phyloP scores from a whole-genome alignment of 1,140 invertebrate genomes.

The Drosophila yakuba region DNA sequence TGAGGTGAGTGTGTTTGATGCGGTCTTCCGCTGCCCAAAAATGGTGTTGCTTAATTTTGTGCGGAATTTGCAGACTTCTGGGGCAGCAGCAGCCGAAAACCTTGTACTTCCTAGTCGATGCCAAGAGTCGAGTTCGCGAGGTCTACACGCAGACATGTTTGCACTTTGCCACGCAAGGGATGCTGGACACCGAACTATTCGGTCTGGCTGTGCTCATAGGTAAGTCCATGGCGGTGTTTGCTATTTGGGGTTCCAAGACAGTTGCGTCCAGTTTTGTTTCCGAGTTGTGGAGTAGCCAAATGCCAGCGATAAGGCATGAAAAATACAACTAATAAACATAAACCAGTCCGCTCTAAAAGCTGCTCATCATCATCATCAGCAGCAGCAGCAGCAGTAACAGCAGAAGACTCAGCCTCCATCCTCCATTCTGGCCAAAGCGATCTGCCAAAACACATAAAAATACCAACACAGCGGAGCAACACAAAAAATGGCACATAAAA shows the following conservation, averaged over 20 bases:
- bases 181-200: constrained; percentile 93
- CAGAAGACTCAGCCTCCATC: constrained; percentile 22
- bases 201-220: constrained; percentile 92
- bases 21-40: background rate
- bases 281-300: constrained; percentile 51
- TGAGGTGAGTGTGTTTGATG: constrained; percentile 63
- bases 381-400: constrained; percentile 12
- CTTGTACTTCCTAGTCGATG: constrained; percentile 86
- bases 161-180: constrained; percentile 90
- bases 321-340: constrained; percentile 84
- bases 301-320: constrained; percentile 68
- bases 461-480: constrained; percentile 57
- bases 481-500: constrained; percentile 69
- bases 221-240: constrained; percentile 84
- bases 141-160: constrained; percentile 92
- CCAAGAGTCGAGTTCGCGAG: constrained; percentile 93
- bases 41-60: background rate
- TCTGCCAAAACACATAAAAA: constrained; percentile 79
- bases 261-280: constrained; percentile 16
- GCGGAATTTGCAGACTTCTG: constrained; percentile 67
- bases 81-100: constrained; percentile 84
- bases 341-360: constrained; percentile 80
- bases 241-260: background rate
- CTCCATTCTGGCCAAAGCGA: constrained; percentile 53
- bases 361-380: constrained; percentile 69